Base-by-base conservation (phyloP, 2,888 invertebrate genomes). In the Rotaria magnacalcarata region DNA sequence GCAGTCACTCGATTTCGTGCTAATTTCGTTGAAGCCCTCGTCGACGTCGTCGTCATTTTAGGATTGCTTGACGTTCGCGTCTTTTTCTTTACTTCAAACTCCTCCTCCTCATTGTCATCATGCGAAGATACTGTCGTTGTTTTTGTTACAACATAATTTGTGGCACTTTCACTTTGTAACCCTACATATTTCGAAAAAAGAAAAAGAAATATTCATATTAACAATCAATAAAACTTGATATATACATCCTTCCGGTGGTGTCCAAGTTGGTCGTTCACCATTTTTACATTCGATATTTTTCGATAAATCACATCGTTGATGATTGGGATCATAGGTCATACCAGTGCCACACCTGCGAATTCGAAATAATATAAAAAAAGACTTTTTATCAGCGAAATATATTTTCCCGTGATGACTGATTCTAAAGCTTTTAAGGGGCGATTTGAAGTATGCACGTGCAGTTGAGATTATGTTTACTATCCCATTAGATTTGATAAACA, bases 241-340 rank as follows among this genome's bases (percentile, higher is more conserved):
- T 47, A 19, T 58, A 41, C 60, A 87, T 50, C 85, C 85, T 75
- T 87, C 87, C 56, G 87, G 87, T 84, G 87, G 87, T 56, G 85
- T 85, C 87, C 87, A 87, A 56, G 58, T 84, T 52, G 87, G 85
- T 75, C 87, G 74, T n/a, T 87, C 85, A n/a, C 87, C 87, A 60
- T 84, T 52, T 52, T 87, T 85, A 74, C 87, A 87, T 27, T 87
- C 80, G 21, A 87, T 84, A 56, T 74, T 58, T 24, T 58, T 67
- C 16, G 85, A 54, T 54, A 87, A 84, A 24, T 87, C 87, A 56
- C 87, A 87, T 34, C 87, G 87, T 67, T 85, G 52, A 52, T 87
- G 80, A 50, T 85, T 85, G n/a, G 84, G 58, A 85, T 87, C 87
- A 56, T 85, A 87, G 14, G 85, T 52, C 87, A 87, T 87, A 19